These are phyloP conservation scores for Charadrius vociferus DNA, from an alignment of 2,113 vertebrate species.

Conservation along the genomic window DNA sequence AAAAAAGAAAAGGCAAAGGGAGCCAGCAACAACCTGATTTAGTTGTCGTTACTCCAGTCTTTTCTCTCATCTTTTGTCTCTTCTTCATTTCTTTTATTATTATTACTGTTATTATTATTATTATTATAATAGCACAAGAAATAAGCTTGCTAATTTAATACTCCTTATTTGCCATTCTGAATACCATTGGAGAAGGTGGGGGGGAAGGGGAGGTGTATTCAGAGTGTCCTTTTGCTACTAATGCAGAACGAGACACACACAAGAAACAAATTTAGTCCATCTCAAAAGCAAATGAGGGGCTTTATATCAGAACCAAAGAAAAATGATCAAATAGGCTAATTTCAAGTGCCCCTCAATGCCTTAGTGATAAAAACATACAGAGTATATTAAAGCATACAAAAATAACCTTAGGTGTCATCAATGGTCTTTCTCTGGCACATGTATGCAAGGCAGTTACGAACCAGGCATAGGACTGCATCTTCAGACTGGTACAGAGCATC, in stretches of 20 bases:
- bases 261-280: not conserved
- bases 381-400: not conserved
- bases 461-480: not conserved
- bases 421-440: not conserved
- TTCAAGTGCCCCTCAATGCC: not conserved
- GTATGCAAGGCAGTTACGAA: not conserved
- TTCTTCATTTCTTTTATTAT: not conserved
- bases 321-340: not conserved
- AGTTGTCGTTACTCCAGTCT: not conserved
- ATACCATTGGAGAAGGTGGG: not conserved
- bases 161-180: constrained; percentile 11
- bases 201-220: not conserved
- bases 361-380: not conserved
- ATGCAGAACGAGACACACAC: not conserved
- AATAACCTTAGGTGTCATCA: not conserved
- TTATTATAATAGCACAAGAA: not conserved
- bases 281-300: not conserved
- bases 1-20: not conserved
- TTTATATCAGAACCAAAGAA: not conserved
- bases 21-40: not conserved
- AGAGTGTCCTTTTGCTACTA: not conserved
- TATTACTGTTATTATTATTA: not conserved
- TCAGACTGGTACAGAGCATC: not conserved
- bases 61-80: not conserved
- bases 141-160: not conserved